Evolutionary conservation across 2,113 vertebrate species (phyloP), one percentile per base, ranked within the genome.

Genomic region (Empidonax alnorum): DNA sequence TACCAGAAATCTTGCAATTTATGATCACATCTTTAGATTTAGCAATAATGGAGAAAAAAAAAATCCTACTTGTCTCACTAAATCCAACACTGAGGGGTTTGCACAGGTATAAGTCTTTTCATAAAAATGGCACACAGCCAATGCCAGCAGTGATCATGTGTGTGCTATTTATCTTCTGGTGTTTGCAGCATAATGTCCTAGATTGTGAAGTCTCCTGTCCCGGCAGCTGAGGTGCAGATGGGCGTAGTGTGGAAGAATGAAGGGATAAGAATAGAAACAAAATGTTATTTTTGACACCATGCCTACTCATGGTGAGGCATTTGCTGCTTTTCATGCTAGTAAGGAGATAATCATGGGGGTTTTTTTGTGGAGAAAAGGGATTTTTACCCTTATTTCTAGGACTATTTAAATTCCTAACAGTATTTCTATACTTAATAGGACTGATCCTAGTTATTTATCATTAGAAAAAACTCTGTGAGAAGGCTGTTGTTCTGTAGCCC

Each of bases 221-320:
- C 53, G 93, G 56, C 41, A 87, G 81, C 75, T 96, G 89, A 93
- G 74, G 81, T 96, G 53, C 84, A 91, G 84, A 84, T 89, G 84
- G 87, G 41, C n/a, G 58, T 91, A 76, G 62, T 8, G 16, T 89
- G 87, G 94, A 93, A 91, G 81, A 94, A 93, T 16, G 49, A 76
- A 89, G 22, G 11, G 33, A 72, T 91, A 79, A 87, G 71, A 93
- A 96, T 91, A 94, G 95, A 82, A 91, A 53, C 10, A 76, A 78
- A 84, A 77, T 21, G n/a, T 37, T 96, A 87, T 93, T 94, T 95
- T 91, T 89, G 39, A 84, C 47, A 66, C 22, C n/a, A 25, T 95
- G 58, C 84, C 74, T 19, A 79, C 72, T 90, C 69, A 90, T 66
- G 50, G 41, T 69, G 79, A 96, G 58, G 65, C 59, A 67, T 90